phyloP scores from a whole-genome alignment of 2,113 vertebrate species.

The Sphyrna mokarran region DNA sequence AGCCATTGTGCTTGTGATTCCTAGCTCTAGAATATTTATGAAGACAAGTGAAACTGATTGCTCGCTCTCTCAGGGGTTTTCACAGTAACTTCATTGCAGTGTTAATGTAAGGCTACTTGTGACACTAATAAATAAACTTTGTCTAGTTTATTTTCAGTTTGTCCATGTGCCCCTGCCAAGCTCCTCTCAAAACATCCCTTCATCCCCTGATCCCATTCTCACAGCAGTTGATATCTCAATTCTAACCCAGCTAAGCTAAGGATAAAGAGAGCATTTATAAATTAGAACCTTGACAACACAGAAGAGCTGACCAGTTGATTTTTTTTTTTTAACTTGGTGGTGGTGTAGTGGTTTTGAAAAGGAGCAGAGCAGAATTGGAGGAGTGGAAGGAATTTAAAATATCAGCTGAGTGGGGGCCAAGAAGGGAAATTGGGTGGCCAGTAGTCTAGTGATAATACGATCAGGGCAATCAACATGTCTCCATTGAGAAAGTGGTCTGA shows the following conservation, averaged over 20 bases:
- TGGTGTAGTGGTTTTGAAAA: not conserved
- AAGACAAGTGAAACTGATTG: not conserved
- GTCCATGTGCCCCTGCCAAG: not conserved
- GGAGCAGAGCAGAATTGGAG: not conserved
- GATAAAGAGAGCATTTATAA: not conserved
- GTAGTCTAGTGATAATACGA: not conserved
- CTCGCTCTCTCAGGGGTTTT: too few relatives aligned
- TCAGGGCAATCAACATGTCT: not conserved
- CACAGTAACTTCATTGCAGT: too few relatives aligned
- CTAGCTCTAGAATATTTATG: not conserved
- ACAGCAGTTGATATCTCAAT: not conserved
- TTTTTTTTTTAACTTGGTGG: not conserved
- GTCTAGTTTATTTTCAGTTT: not conserved
- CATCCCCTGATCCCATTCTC: too few relatives aligned
- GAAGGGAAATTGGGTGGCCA: not conserved
- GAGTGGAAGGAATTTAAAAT: not conserved
- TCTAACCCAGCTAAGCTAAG: not conserved
- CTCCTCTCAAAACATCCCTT: too few relatives aligned
- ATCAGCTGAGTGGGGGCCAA: not conserved
- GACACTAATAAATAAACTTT: not conserved
- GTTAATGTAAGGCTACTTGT: too few relatives aligned
- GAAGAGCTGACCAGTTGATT: not conserved
- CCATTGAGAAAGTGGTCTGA: not conserved
- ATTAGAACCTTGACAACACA: not conserved
- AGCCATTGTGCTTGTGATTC: not conserved